These are phyloP conservation scores for Ciconia boyciana DNA, from an alignment of 2,113 vertebrate species.

Conservation along the genomic window DNA sequence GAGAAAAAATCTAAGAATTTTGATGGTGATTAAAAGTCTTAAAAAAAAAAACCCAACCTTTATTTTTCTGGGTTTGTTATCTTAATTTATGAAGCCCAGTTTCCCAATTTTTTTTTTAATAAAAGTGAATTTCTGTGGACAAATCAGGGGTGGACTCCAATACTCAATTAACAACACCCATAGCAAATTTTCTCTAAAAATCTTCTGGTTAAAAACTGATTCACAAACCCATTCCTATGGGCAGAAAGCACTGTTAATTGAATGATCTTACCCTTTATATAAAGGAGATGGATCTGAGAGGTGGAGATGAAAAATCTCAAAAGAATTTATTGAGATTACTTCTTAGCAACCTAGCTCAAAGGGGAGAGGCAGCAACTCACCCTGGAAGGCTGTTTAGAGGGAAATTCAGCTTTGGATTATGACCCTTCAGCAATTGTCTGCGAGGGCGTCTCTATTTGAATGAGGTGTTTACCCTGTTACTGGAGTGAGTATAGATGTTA, in stretches of 20 bases:
- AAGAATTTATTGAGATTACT: background rate
- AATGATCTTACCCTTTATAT: background rate
- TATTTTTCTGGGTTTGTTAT: background rate
- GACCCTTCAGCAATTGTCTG: background rate
- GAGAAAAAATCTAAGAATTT: background rate
- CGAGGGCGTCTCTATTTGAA: background rate
- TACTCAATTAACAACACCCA: background rate
- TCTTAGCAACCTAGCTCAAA: background rate
- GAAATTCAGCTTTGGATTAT: background rate
- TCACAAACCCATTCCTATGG: background rate
- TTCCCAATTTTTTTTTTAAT: background rate
- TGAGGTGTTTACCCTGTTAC: background rate
- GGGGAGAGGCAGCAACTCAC: background rate
- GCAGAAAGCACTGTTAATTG: background rate
- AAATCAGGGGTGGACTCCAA: background rate
- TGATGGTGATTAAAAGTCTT: background rate
- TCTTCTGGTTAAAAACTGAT: background rate
- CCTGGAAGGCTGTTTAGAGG: background rate
- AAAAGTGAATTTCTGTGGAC: background rate
- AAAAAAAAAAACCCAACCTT: background rate
- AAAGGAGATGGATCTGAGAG: background rate
- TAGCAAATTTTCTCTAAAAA: background rate
- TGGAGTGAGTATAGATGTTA: background rate
- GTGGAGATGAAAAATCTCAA: background rate
- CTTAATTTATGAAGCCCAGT: background rate